Conservation (phyloP, 2,113 vertebrate species). For the Rhinolophus sinicus region DNA sequence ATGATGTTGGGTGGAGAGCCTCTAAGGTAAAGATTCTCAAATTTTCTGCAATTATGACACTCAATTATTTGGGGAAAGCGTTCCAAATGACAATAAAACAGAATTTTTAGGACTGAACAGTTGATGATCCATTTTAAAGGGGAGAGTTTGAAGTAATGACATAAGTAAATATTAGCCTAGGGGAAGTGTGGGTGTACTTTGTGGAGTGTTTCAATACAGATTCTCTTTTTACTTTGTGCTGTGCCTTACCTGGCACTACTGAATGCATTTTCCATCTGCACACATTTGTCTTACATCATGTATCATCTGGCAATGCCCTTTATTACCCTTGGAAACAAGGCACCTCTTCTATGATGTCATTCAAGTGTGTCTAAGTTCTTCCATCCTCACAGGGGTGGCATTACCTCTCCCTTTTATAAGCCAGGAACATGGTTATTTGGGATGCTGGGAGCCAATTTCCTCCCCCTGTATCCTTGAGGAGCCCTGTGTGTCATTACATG, state of each 20-base stretch:
- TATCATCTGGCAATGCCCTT: neutral
- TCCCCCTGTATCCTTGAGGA: neutral
- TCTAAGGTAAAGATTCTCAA: neutral
- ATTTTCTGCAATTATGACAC: constrained; percentile 7
- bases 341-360: neutral
- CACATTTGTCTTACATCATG: neutral
- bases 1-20: neutral
- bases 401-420: constrained; percentile 27
- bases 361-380: constrained; percentile 25
- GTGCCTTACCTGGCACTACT: neutral
- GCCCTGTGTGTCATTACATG: neutral
- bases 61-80: neutral
- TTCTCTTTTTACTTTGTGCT: neutral
- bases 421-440: neutral
- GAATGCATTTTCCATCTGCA: neutral
- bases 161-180: constrained; percentile 35
- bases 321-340: constrained; percentile 33
- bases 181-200: constrained; percentile 2
- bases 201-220: neutral
- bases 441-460: neutral
- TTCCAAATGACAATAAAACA: neutral
- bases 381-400: neutral
- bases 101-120: constrained; percentile 22
- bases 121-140: constrained; percentile 35
- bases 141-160: neutral